Percentiles rank a stretch among this genome's conserved stretches.
phyloP scores from a whole-genome alignment of 2,797 vertebrate species.

The Mormyrops attenuatus region DNA sequence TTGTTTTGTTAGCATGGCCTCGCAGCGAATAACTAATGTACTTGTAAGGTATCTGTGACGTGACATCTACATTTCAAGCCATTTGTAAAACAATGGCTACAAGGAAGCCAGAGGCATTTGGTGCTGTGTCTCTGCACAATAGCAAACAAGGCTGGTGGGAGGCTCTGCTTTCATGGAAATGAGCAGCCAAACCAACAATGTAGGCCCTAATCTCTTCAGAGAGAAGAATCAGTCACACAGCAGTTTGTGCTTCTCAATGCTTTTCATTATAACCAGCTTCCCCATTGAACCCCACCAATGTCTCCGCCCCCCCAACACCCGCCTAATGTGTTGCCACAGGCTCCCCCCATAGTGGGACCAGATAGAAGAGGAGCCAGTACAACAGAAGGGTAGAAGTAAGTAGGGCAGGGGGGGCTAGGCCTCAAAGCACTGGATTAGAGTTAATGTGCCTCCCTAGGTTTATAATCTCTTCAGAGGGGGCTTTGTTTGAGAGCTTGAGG shows the following conservation, averaged over 20 bases:
- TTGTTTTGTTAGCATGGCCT: conserved; percentile 36
- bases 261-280: conserved; percentile 66
- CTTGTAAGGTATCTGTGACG: conserved; percentile 71
- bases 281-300: conserved; percentile 50
- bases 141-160: conserved; percentile 42
- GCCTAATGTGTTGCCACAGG: conserved; percentile 59
- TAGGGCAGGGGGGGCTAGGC: conserved; percentile 57
- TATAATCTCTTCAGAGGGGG: conserved; percentile 78
- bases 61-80: conserved; percentile 75
- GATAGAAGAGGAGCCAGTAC: conserved; percentile 55
- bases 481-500: conserved; percentile 75
- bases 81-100: conserved; percentile 76
- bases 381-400: conserved; percentile 68
- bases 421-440: conserved; percentile 79
- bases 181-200: conserved; percentile 75
- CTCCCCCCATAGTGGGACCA: conserved; percentile 58
- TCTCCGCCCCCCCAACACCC: conserved; percentile 32
- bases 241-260: conserved; percentile 66
- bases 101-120: conserved; percentile 67
- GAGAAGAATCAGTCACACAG: conserved; percentile 76
- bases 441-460: conserved; percentile 79
- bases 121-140: conserved; percentile 60
- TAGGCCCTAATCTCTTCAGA: conserved; percentile 76
- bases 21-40: conserved; percentile 62
- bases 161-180: conserved; percentile 72